A percentile compares a stretch with the other conserved stretches of the same genome.
These are phyloP conservation scores for Indicator maculatus DNA, from an alignment of 2,113 vertebrate species.

Conservation along the genomic window DNA sequence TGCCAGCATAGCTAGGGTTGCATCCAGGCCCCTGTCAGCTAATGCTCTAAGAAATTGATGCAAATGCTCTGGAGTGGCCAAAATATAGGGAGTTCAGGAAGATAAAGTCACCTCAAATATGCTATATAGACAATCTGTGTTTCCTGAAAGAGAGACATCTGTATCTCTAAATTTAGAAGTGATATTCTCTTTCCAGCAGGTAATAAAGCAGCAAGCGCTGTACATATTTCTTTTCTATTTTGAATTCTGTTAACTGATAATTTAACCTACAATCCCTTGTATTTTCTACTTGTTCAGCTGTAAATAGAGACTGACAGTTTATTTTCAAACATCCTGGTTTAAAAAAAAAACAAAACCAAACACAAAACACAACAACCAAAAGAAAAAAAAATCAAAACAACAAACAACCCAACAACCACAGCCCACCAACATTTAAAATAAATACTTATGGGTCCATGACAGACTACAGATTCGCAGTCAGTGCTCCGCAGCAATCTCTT, in stretches of 20 bases:
- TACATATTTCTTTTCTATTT: constrained; percentile 77
- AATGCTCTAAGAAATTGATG: neutral
- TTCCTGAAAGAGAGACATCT: constrained; percentile 38
- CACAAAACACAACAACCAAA: no score
- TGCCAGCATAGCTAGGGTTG: neutral
- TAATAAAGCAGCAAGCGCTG: constrained; percentile 61
- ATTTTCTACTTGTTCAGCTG: constrained; percentile 77
- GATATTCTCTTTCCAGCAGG: constrained; percentile 51
- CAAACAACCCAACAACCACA: neutral
- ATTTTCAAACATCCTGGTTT: constrained; percentile 73
- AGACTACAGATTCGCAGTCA: constrained; percentile 84
- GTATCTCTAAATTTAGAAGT: constrained; percentile 50
- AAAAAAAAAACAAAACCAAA: no score
- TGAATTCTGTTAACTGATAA: constrained; percentile 84
- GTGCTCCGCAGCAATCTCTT: constrained; percentile 83
- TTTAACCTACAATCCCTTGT: constrained; percentile 83
- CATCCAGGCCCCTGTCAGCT: neutral
- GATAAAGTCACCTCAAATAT: constrained; percentile 17
- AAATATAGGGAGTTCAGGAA: neutral
- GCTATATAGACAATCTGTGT: constrained; percentile 9
- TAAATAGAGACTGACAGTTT: constrained; percentile 88
- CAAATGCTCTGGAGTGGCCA: neutral
- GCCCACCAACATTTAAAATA: constrained; percentile 84
- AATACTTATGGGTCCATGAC: constrained; percentile 93
- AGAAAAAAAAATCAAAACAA: no score